These are phyloP conservation scores for Hipposideros armiger DNA, from an alignment of 2,113 vertebrate species.

Conservation along the genomic window DNA sequence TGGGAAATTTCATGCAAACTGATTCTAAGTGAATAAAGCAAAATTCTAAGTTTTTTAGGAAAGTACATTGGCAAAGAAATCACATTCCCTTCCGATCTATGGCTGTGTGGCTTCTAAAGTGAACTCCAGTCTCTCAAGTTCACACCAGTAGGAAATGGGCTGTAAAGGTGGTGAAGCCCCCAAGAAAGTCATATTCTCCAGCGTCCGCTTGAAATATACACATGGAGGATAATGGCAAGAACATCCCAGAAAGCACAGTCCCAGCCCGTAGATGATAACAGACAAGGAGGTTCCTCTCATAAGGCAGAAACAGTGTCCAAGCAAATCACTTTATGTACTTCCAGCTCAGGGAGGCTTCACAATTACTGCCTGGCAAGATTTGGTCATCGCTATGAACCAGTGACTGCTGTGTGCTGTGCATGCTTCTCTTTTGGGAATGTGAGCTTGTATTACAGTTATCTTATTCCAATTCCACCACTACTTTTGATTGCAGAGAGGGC, in stretches of 20 bases:
- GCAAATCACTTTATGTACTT: not conserved
- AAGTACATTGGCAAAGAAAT: not conserved
- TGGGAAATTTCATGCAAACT: not conserved
- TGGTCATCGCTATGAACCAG: not conserved
- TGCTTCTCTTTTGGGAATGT: not conserved
- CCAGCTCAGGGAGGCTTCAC: not conserved
- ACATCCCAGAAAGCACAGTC: not conserved
- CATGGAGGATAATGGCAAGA: fast-evolving
- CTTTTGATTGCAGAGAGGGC: not conserved
- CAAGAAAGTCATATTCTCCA: not conserved
- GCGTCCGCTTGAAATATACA: not conserved
- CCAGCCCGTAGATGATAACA: not conserved
- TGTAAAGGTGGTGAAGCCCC: not conserved
- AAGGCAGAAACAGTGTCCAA: not conserved
- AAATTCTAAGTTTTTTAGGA: not conserved
- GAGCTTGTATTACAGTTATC: not conserved
- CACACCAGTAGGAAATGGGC: not conserved
- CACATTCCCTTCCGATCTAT: not conserved
- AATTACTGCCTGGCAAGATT: not conserved
- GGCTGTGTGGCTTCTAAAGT: not conserved
- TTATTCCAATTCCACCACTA: not conserved
- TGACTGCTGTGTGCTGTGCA: not conserved
- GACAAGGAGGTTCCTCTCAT: not conserved
- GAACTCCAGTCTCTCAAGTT: not conserved
- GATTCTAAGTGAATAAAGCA: not conserved